These are phyloP conservation scores for Hapalemur alaotrensis DNA, from an alignment of 2,797 vertebrate genomes.

Conservation along the genomic window DNA sequence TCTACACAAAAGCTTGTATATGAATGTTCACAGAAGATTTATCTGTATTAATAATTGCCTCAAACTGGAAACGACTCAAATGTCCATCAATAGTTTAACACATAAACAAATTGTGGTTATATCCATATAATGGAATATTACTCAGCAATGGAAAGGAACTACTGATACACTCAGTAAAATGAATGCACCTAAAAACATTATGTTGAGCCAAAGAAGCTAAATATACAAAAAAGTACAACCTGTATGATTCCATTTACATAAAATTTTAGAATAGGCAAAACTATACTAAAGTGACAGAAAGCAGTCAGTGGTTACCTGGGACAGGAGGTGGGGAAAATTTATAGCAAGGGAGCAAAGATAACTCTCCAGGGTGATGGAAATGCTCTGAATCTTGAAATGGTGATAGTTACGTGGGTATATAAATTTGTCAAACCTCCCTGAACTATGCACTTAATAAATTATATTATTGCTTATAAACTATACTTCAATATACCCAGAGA, in stretches of 20 bases:
- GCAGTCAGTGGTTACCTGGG: not conserved
- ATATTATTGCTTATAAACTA: not conserved
- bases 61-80: not conserved
- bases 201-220: not conserved
- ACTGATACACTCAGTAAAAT: not conserved
- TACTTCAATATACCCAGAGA: not conserved
- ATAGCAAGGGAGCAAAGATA: not conserved
- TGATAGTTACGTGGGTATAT: not conserved
- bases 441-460: not conserved
- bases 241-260: not conserved
- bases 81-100: not conserved
- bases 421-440: not conserved
- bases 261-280: not conserved
- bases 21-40: not conserved
- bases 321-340: not conserved
- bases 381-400: not conserved
- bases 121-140: not conserved
- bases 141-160: not conserved
- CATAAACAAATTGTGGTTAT: not conserved
- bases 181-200: not conserved
- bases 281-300: not conserved
- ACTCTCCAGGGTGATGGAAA: not conserved
- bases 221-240: not conserved
- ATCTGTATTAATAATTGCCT: not conserved
- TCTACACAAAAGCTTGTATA: not conserved